These are phyloP conservation scores for Apotomis capreana DNA, from an alignment of 2,888 invertebrate species.

Conservation along the genomic window DNA sequence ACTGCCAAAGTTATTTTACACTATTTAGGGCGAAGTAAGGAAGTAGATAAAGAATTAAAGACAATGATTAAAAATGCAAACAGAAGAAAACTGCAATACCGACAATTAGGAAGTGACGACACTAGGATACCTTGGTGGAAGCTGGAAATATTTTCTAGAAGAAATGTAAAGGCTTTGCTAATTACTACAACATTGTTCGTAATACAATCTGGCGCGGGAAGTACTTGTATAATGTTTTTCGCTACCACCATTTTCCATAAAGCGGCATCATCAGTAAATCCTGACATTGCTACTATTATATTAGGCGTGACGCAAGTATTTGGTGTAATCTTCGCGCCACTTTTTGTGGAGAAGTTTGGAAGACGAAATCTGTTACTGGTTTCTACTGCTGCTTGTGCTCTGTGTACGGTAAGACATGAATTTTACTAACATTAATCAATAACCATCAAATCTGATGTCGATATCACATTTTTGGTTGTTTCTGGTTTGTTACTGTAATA, in stretches of 20 bases:
- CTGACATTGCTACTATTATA: slow-evolving; percentile 57
- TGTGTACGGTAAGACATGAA: slow-evolving; percentile 54
- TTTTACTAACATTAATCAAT: too few species aligned
- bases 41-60: slow-evolving; percentile 12
- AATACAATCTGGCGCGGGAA: slow-evolving; percentile 57
- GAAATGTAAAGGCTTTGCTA: slow-evolving; percentile 55
- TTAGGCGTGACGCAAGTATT: slow-evolving; percentile 53
- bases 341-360: slow-evolving; percentile 57
- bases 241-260: slow-evolving; percentile 56
- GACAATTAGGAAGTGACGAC: not conserved
- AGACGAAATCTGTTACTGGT: slow-evolving; percentile 53
- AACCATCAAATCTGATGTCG: too few species aligned
- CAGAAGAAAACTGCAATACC: not conserved
- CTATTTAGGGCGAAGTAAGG: slow-evolving; percentile 9
- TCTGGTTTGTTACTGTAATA: too few species aligned
- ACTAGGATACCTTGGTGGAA: slow-evolving; percentile 20
- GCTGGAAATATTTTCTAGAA: slow-evolving; percentile 53
- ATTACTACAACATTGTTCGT: slow-evolving; percentile 53
- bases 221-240: slow-evolving; percentile 54
- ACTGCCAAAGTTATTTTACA: not conserved
- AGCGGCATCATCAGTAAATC: slow-evolving; percentile 54
- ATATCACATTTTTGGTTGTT: too few species aligned
- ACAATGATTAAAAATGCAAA: slow-evolving; percentile 14
- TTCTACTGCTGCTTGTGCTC: slow-evolving; percentile 50
- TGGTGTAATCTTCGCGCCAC: slow-evolving; percentile 52